phyloP scores from a whole-genome alignment of 2,888 invertebrate species.

The Hecatera dysodea region DNA sequence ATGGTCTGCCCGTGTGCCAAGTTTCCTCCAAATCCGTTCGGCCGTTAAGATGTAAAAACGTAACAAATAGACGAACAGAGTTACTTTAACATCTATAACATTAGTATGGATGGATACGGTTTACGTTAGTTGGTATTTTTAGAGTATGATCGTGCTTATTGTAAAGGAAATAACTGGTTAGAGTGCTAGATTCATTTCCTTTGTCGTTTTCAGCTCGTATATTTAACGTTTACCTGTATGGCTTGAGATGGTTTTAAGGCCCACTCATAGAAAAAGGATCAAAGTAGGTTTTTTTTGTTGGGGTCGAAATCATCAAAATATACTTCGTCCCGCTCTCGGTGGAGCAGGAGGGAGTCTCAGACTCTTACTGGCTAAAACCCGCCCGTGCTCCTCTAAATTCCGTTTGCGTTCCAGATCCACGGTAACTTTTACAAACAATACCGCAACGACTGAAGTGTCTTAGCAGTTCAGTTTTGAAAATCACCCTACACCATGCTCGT shows the following conservation, averaged over 20 bases:
- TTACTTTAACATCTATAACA: neutral
- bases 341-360: no score
- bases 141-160: slow-evolving; percentile 46
- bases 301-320: no score
- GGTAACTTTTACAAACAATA: no score
- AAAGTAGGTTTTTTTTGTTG: no score
- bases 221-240: slow-evolving; percentile 23
- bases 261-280: neutral
- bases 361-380: no score
- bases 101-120: slow-evolving; percentile 15
- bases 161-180: slow-evolving; percentile 59
- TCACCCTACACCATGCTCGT: no score
- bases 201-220: slow-evolving; percentile 36
- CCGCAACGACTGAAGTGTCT: no score
- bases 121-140: slow-evolving; percentile 53
- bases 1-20: no score
- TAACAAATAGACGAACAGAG: neutral
- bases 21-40: neutral
- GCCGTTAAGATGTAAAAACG: neutral
- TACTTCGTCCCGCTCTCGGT: no score
- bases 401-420: no score
- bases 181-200: slow-evolving; percentile 50
- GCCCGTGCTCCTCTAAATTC: no score
- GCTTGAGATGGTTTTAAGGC: slow-evolving; percentile 12
- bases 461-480: no score